Evolutionary conservation across 2,113 vertebrate genomes (phyloP).

Genomic region (Prunella himalayana): DNA sequence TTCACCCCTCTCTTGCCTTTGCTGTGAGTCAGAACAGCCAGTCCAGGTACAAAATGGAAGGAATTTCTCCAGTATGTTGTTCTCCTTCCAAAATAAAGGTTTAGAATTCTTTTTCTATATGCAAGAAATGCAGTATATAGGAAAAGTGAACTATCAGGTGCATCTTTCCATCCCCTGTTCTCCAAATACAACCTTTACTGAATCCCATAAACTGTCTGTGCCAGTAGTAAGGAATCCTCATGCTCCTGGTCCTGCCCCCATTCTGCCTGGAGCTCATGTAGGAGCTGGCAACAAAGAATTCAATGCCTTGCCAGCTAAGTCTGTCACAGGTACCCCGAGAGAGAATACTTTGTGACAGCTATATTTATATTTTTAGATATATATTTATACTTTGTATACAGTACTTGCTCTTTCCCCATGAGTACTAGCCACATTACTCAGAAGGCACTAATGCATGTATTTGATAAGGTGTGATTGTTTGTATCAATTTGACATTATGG

Average conservation of each 20-base stretch:
- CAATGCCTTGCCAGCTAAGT: background rate
- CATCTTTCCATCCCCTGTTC: background rate
- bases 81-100: background rate
- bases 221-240: background rate
- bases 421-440: background rate
- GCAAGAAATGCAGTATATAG: background rate
- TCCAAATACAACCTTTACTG: background rate
- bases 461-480: background rate
- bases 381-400: background rate
- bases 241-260: background rate
- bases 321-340: background rate
- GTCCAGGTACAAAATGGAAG: background rate
- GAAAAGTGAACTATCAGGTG: background rate
- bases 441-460: background rate
- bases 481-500: background rate
- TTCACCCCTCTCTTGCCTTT: background rate
- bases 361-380: background rate
- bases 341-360: background rate
- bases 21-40: background rate
- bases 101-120: background rate
- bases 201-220: background rate
- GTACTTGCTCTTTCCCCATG: background rate
- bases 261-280: fast-evolving
- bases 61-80: background rate
- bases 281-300: background rate